Percentiles rank a stretch among this genome's conserved stretches.
Conservation (phyloP, 1,140 invertebrate species). For the Drosophila tsacasi region DNA sequence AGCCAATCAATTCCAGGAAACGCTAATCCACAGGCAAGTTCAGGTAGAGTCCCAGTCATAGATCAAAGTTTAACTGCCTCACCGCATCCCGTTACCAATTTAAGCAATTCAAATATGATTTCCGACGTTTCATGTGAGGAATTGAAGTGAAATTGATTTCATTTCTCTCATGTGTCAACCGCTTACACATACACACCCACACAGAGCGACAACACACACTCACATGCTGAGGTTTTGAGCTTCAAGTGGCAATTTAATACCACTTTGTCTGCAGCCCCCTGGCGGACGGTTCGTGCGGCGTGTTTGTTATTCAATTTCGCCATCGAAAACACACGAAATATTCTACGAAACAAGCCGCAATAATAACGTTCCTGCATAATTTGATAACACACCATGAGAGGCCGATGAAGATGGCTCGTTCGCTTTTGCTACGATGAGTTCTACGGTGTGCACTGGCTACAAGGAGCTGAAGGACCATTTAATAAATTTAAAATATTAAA, state of each 20-base stretch:
- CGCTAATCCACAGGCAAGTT: neutral
- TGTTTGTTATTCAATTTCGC: conserved; percentile 75
- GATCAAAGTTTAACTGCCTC: conserved; percentile 19
- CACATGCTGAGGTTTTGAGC: conserved; percentile 45
- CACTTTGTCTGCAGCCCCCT: conserved; percentile 59
- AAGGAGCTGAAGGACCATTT: rapidly evolving
- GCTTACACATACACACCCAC: conserved; percentile 9
- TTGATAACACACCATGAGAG: conserved; percentile 60
- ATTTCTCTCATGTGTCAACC: conserved; percentile 33
- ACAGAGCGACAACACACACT: neutral
- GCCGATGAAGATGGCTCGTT: conserved; percentile 49
- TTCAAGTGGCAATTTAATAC: conserved; percentile 74
- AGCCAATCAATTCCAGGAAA: neutral
- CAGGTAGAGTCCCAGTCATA: conserved; percentile 3
- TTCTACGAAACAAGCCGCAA: conserved; percentile 68
- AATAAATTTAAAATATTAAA: too few species aligned
- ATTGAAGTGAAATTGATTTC: conserved; percentile 50
- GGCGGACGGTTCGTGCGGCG: conserved; percentile 28
- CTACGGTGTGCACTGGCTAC: conserved; percentile 7
- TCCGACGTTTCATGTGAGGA: conserved; percentile 28
- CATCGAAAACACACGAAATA: conserved; percentile 71
- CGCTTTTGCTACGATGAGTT: conserved; percentile 44
- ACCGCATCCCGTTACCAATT: conserved; percentile 26
- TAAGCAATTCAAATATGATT: conserved; percentile 46
- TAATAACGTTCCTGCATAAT: conserved; percentile 77